Evolutionary conservation across 1,140 invertebrate species (phyloP).

Genomic region (Hyposmocoma kahamanoa): DNA sequence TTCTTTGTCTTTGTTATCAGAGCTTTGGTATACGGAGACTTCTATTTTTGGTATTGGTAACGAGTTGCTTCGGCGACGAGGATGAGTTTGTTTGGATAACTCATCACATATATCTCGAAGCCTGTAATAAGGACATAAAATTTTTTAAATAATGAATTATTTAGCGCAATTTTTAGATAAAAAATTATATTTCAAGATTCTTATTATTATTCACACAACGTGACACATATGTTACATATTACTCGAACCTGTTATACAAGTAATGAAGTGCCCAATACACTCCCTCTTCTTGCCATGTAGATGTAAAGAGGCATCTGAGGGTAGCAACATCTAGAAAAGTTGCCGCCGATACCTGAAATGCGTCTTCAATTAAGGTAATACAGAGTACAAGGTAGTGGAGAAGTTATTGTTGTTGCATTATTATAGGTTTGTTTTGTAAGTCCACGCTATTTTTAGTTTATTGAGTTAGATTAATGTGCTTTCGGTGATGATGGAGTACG

Average conservation of each 20-base stretch:
- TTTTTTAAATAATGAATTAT: neutral
- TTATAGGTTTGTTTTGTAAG: no score
- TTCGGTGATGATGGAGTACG: no score
- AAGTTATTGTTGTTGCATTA: no score
- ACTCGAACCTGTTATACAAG: constrained; percentile 85
- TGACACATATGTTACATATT: neutral
- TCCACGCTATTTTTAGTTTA: no score
- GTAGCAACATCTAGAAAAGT: constrained; percentile 98
- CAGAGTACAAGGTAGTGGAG: no score
- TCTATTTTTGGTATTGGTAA: constrained; percentile 95
- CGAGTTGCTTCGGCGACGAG: constrained; percentile 90
- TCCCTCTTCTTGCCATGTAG: constrained; percentile 98
- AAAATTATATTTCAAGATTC: neutral
- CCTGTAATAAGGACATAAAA: constrained; percentile 66
- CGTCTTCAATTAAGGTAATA: no score
- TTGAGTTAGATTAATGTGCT: no score
- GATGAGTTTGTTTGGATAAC: constrained; percentile 81
- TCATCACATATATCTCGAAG: constrained; percentile 88
- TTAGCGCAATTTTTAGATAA: neutral
- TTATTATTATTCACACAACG: neutral
- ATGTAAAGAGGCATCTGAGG: constrained; percentile 95
- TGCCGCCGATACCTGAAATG: constrained; percentile 86
- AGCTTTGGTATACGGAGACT: constrained; percentile 87
- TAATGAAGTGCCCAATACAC: constrained; percentile 98
- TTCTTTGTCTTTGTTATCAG: constrained; percentile 80